These are phyloP conservation scores for Drosophila santomea DNA, from an alignment of 1,140 invertebrate species.

Conservation along the genomic window DNA sequence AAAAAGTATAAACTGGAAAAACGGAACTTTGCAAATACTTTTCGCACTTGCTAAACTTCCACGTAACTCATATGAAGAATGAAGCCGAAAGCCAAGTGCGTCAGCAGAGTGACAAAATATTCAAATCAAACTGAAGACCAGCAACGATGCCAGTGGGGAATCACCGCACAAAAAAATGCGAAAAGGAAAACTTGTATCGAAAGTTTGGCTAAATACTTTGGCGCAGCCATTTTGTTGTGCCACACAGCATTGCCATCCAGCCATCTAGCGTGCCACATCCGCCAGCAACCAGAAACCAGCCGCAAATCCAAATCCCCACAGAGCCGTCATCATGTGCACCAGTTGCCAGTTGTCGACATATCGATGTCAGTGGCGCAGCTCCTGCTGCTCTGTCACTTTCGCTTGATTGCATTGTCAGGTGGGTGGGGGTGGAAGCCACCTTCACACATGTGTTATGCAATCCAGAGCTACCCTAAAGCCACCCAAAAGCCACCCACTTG, in stretches of 20 bases:
- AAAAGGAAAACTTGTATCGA: conserved; percentile 35
- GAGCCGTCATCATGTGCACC: conserved; percentile 38
- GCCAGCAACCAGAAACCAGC: background rate
- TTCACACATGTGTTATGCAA: conserved; percentile 5
- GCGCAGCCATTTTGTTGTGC: conserved; percentile 28
- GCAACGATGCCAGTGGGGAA: conserved; percentile 45
- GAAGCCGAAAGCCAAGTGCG: conserved; percentile 25
- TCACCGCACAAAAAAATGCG: conserved; percentile 6
- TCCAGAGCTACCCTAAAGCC: background rate
- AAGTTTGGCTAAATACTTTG: conserved; percentile 57
- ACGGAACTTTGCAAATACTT: conserved; percentile 59
- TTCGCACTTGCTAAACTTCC: conserved; percentile 46
- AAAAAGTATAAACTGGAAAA: conserved; percentile 34
- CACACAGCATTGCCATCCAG: background rate
- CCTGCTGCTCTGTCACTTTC: conserved; percentile 54
- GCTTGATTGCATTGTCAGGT: conserved; percentile 68
- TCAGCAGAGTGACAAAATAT: conserved; percentile 48
- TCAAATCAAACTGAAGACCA: conserved; percentile 43
- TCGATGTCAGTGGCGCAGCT: conserved; percentile 50
- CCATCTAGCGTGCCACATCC: background rate
- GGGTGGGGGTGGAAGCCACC: background rate
- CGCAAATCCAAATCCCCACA: conserved; percentile 26
- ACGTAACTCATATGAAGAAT: conserved; percentile 36
- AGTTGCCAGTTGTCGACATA: conserved; percentile 47
- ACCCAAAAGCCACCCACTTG: no score